A percentile compares a stretch with the other conserved stretches of the same genome.
phyloP scores from a whole-genome alignment of 2,888 invertebrate species.

The Ormyrus thymus region DNA sequence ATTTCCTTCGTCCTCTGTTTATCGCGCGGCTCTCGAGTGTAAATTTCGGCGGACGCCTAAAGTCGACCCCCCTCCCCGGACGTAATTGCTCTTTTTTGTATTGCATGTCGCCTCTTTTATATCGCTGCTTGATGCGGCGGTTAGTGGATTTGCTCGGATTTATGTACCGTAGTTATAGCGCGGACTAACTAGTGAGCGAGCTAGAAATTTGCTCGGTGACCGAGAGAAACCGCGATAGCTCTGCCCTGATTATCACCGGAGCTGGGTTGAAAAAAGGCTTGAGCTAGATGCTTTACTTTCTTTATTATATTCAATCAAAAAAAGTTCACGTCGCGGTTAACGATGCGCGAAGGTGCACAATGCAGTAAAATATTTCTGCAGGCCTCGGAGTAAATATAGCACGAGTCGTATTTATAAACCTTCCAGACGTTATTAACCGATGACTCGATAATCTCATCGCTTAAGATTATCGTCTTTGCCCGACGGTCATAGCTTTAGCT shows the following conservation, averaged over 20 bases:
- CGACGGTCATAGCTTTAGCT: too few relatives aligned
- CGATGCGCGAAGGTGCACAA: background rate
- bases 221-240: background rate
- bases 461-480: too few relatives aligned
- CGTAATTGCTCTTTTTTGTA: background rate
- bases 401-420: too few relatives aligned
- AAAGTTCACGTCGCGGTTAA: background rate
- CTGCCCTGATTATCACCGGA: conserved; percentile 1
- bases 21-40: background rate
- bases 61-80: too few relatives aligned
- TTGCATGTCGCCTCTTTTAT: too few relatives aligned
- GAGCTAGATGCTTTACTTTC: background rate
- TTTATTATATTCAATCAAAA: background rate
- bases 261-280: background rate
- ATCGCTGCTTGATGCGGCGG: too few relatives aligned
- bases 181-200: too few relatives aligned
- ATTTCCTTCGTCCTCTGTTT: conserved; percentile 32
- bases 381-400: too few relatives aligned
- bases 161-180: too few relatives aligned
- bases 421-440: too few relatives aligned
- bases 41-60: conserved; percentile 9
- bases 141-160: too few relatives aligned
- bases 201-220: background rate
- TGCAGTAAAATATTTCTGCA: background rate
- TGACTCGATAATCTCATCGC: too few relatives aligned